Evolutionary conservation across 2,113 vertebrate species (phyloP).

Genomic region (Glaucidium brasilianum): DNA sequence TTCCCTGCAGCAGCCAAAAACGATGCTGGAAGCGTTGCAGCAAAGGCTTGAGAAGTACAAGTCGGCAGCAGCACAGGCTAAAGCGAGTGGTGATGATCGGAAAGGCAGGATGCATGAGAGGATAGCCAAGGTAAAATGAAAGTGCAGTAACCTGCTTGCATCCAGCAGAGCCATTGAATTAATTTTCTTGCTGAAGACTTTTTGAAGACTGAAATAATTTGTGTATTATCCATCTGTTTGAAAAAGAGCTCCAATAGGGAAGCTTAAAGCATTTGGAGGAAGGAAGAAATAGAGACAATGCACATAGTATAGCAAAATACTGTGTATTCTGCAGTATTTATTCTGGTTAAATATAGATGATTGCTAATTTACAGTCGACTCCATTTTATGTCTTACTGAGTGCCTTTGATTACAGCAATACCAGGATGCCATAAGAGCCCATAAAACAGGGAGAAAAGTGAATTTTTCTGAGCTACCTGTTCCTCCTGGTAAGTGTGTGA

Average conservation of each 20-base stretch:
- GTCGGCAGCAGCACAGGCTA: constrained; percentile 86
- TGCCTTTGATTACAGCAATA: constrained; percentile 86
- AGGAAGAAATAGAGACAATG: neutral
- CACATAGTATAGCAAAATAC: neutral
- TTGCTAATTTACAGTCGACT: neutral
- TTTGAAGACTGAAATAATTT: neutral
- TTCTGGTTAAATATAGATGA: neutral
- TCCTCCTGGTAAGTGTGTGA: constrained; percentile 85
- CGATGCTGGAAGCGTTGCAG: constrained; percentile 86
- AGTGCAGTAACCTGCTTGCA: neutral
- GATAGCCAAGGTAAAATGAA: constrained; percentile 84
- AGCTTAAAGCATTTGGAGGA: neutral
- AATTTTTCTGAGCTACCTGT: constrained; percentile 90
- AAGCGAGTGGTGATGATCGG: constrained; percentile 83
- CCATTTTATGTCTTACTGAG: neutral
- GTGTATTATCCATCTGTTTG: neutral
- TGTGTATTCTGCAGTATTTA: neutral
- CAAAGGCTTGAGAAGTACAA: constrained; percentile 88
- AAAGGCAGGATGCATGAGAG: constrained; percentile 95
- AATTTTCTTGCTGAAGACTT: neutral
- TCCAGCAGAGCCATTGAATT: neutral
- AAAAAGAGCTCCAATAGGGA: neutral
- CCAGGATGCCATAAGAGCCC: constrained; percentile 87
- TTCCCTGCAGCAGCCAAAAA: constrained; percentile 73
- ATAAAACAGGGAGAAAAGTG: constrained; percentile 86